phyloP scores from a whole-genome alignment of 1,140 invertebrate species.

The Brachionus plicatilis region DNA sequence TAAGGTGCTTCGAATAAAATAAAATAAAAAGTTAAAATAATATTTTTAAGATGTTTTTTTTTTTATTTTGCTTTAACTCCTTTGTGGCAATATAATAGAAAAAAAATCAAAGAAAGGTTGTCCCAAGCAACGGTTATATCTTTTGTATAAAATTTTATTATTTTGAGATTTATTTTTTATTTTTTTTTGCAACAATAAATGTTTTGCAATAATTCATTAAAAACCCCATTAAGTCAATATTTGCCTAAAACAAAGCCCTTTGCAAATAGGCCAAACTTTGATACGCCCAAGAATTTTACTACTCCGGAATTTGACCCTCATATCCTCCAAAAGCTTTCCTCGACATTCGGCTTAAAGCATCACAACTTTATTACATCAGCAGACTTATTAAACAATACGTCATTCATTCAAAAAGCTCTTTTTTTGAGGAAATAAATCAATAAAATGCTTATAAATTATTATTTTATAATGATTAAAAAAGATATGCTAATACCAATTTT shows the following conservation, averaged over 20 bases:
- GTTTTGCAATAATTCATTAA: neutral
- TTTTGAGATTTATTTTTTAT: neutral
- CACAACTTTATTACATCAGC: neutral
- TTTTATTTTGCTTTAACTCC: neutral
- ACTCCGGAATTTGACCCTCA: too few relatives aligned
- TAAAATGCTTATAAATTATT: neutral
- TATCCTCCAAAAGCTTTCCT: neutral
- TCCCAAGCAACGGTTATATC: constrained; percentile 17
- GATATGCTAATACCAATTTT: neutral
- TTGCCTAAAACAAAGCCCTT: neutral
- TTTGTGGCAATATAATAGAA: neutral
- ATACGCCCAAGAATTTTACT: neutral
- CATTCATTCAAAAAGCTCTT: neutral
- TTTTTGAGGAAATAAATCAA: neutral
- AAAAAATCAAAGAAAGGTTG: neutral
- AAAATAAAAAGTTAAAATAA: neutral
- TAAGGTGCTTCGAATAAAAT: neutral
- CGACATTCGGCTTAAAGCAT: neutral
- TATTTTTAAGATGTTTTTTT: neutral
- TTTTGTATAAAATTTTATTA: neutral
- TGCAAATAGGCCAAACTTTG: neutral
- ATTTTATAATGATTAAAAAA: neutral
- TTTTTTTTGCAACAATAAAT: constrained; percentile 13
- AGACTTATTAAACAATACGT: neutral
- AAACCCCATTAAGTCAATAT: neutral